These are phyloP conservation scores for Acanthococcus lagerstroemiae DNA, from an alignment of 2,888 invertebrate species.

Conservation along the genomic window DNA sequence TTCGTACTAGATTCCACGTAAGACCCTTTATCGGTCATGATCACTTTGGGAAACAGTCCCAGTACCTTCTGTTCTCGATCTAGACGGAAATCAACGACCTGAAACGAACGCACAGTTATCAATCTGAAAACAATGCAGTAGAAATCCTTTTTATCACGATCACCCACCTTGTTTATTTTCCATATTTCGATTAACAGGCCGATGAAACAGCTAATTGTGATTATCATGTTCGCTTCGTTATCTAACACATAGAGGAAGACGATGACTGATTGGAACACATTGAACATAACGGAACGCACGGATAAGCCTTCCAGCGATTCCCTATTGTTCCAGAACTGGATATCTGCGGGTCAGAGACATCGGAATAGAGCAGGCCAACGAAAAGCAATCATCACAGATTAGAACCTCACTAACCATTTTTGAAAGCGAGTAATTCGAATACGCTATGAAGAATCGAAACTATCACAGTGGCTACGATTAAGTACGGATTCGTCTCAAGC, in stretches of 20 bases:
- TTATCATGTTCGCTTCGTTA: constrained; percentile 95
- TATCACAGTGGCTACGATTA: constrained; percentile 79
- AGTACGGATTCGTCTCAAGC: constrained; percentile 91
- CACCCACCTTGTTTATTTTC: constrained; percentile 85
- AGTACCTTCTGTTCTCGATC: constrained; percentile 62
- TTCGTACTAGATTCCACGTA: constrained; percentile 91
- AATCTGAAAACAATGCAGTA: background rate
- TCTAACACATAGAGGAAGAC: constrained; percentile 94
- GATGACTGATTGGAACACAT: constrained; percentile 91
- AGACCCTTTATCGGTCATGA: constrained; percentile 87
- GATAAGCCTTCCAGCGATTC: constrained; percentile 95
- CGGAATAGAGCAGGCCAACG: background rate
- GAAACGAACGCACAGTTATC: constrained; percentile 29
- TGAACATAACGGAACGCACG: constrained; percentile 95
- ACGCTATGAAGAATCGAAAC: constrained; percentile 93
- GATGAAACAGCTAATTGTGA: constrained; percentile 85
- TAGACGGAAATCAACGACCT: constrained; percentile 69
- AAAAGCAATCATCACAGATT: background rate
- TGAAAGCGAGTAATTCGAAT: constrained; percentile 96
- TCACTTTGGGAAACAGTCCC: constrained; percentile 67
- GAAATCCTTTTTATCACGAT: background rate
- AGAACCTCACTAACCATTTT: constrained; percentile 79
- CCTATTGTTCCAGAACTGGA: constrained; percentile 98
- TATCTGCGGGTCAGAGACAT: constrained; percentile 51
- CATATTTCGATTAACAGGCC: constrained; percentile 94